These are phyloP conservation scores for Octomys mimax DNA, from an alignment of 2,797 vertebrate species.

Conservation along the genomic window DNA sequence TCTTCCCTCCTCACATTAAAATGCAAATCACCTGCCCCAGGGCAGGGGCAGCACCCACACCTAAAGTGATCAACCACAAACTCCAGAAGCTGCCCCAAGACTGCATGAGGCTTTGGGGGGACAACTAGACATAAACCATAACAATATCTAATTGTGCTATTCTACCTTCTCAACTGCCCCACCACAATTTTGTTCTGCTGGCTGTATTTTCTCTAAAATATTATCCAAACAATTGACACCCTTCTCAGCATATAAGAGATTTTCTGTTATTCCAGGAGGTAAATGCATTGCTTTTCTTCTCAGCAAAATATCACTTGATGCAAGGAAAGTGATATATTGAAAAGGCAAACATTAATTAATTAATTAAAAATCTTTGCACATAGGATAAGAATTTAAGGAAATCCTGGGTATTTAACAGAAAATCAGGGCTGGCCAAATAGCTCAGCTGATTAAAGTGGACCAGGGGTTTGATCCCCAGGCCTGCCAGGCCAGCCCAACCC, in stretches of 20 bases:
- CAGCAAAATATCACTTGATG: constrained; percentile 6
- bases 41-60: too few species aligned
- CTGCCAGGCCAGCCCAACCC: too few species aligned
- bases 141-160: background rate
- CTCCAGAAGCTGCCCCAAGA: too few species aligned
- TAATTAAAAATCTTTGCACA: background rate
- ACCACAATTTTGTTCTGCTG: background rate
- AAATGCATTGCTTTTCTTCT: background rate
- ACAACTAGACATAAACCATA: too few species aligned
- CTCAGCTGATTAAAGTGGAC: too few species aligned
- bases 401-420: constrained; percentile 7
- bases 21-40: too few species aligned
- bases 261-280: constrained; percentile 41
- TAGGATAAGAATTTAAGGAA: background rate
- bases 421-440: background rate
- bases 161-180: background rate
- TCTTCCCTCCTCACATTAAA: too few species aligned
- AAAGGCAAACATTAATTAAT: constrained; percentile 2
- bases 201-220: background rate
- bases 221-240: background rate
- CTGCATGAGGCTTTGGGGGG: too few species aligned
- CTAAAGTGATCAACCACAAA: too few species aligned
- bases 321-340: constrained; percentile 1
- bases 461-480: too few species aligned
- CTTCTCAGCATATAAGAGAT: background rate